These are phyloP conservation scores for Machimus atricapillus DNA, from an alignment of 2,888 invertebrate species.

Conservation along the genomic window DNA sequence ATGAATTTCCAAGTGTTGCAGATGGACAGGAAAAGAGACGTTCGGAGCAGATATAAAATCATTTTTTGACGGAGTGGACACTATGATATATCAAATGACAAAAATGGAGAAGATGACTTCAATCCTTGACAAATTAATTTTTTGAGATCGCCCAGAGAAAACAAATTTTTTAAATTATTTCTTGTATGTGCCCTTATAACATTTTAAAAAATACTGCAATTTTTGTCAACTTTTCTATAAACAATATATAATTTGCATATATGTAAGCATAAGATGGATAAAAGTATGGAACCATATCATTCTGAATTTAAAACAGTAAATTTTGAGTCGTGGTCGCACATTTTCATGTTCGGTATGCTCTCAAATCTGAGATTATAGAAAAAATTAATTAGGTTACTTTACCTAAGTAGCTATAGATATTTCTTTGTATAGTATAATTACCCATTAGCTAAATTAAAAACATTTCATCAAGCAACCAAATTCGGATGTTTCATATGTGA, in stretches of 20 bases:
- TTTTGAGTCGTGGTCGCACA: too few species aligned
- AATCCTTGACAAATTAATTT: background rate
- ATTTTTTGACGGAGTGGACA: background rate
- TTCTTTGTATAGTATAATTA: too few species aligned
- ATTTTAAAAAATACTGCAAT: background rate
- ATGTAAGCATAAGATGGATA: too few species aligned
- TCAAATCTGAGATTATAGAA: too few species aligned
- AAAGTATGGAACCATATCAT: too few species aligned
- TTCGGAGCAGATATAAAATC: background rate
- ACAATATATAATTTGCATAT: background rate
- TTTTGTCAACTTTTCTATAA: background rate
- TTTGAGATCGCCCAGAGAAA: background rate
- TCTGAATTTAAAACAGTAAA: too few species aligned
- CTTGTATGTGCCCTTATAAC: background rate
- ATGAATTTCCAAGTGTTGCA: background rate
- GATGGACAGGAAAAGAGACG: background rate
- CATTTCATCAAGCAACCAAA: too few species aligned
- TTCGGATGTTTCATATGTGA: too few species aligned
- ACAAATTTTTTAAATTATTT: background rate
- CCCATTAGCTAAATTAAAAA: too few species aligned
- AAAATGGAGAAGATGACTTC: background rate
- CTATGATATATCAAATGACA: background rate
- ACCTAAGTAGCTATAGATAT: too few species aligned
- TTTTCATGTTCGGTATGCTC: too few species aligned
- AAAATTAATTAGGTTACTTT: too few species aligned